phyloP scores from a whole-genome alignment of 2,888 invertebrate species.

The Drosophila ochracea region DNA sequence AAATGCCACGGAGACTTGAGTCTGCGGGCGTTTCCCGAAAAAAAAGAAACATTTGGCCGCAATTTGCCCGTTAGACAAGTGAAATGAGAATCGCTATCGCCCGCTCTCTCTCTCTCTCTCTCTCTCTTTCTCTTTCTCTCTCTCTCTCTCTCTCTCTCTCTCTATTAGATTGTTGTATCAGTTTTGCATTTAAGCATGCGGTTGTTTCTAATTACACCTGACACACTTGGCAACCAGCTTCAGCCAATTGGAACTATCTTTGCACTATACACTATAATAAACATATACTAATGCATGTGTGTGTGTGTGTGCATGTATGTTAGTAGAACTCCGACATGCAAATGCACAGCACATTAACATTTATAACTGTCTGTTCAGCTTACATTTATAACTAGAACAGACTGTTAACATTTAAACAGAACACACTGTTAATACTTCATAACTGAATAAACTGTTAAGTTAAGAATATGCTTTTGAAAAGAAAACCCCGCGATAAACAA shows the following conservation, averaged over 20 bases:
- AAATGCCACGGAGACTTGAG: conserved; percentile 13
- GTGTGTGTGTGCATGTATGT: conserved; percentile 21
- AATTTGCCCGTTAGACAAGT: conserved; percentile 53
- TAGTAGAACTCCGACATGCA: conserved; percentile 45
- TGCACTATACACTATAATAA: conserved; percentile 14
- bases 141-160: conserved; percentile 4
- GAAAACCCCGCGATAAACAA: background rate
- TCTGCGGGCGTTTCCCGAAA: conserved; percentile 37
- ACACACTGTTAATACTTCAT: conserved; percentile 7
- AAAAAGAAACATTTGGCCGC: conserved; percentile 19
- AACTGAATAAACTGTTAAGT: conserved; percentile 29
- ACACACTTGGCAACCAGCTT: conserved; percentile 67
- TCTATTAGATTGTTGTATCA: conserved; percentile 30
- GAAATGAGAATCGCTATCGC: conserved; percentile 40
- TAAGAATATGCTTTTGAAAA: conserved; percentile 1
- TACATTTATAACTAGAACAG: conserved; percentile 20
- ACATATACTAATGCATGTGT: conserved; percentile 7
- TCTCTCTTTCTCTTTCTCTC: background rate
- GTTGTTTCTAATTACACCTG: conserved; percentile 72
- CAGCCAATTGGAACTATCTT: conserved; percentile 60
- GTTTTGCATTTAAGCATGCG: conserved; percentile 61
- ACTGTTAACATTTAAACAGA: conserved; percentile 19
- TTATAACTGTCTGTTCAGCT: conserved; percentile 26
- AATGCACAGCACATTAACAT: conserved; percentile 24
- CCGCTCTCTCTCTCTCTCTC: background rate